A percentile compares a stretch with the other conserved stretches of the same genome.
These are phyloP conservation scores for Acleris sparsana DNA, from an alignment of 2,888 invertebrate species.

Conservation along the genomic window DNA sequence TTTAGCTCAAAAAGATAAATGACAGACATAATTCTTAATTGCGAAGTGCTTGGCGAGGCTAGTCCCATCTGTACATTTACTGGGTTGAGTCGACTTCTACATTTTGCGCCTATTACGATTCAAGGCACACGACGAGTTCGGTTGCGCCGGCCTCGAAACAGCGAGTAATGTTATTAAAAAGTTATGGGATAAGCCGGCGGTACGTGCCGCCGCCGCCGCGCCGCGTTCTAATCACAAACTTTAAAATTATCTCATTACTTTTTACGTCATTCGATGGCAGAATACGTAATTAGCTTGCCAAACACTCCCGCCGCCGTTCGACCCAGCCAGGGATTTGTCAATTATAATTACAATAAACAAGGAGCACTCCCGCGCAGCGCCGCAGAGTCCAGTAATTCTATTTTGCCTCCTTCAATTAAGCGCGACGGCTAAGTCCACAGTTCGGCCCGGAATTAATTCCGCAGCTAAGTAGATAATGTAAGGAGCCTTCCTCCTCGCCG, in stretches of 20 bases:
- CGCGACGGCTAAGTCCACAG: slow-evolving; percentile 61
- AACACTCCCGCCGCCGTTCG: slow-evolving; percentile 23
- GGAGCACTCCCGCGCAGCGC: slow-evolving; percentile 38
- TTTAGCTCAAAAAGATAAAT: no score
- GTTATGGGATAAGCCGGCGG: slow-evolving; percentile 74
- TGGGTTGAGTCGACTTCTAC: slow-evolving; percentile 64
- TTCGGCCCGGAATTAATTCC: slow-evolving; percentile 74
- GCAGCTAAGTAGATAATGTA: slow-evolving; percentile 81
- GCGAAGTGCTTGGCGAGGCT: slow-evolving; percentile 11
- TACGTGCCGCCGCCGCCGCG: slow-evolving; percentile 63
- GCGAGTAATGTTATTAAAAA: slow-evolving; percentile 80
- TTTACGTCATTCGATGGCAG: slow-evolving; percentile 46
- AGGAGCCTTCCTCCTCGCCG: slow-evolving; percentile 65
- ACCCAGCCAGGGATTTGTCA: slow-evolving; percentile 12
- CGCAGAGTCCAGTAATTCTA: slow-evolving; percentile 55
- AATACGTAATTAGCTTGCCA: slow-evolving; percentile 44
- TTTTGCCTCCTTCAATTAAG: slow-evolving; percentile 73
- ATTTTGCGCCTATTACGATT: slow-evolving; percentile 64
- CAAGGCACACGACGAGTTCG: slow-evolving; percentile 71
- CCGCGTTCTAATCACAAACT: slow-evolving; percentile 72
- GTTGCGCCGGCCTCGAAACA: slow-evolving; percentile 68
- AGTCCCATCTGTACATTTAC: slow-evolving; percentile 44
- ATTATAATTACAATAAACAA: slow-evolving; percentile 31
- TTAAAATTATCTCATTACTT: slow-evolving; percentile 71
- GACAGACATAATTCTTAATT: no score